phyloP scores from a whole-genome alignment of 2,797 vertebrate species.

The Botia almorhae region DNA sequence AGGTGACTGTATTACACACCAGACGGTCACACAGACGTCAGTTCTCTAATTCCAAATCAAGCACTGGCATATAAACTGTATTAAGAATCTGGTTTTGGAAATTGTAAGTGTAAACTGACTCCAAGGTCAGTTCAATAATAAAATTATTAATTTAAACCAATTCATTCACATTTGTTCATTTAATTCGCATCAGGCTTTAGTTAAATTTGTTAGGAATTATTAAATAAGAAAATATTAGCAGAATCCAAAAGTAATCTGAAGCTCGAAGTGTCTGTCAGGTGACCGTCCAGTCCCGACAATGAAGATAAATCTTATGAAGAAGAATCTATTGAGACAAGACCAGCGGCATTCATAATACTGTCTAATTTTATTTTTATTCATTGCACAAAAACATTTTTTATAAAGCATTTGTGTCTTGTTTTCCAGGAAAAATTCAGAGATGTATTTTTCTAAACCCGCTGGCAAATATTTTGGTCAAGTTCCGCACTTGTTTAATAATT shows the following conservation, averaged over 20 bases:
- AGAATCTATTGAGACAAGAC: conserved; percentile 39
- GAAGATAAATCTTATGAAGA: conserved; percentile 18
- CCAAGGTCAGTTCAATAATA: background rate
- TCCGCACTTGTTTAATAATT: background rate
- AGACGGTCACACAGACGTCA: conserved; percentile 59
- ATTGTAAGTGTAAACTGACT: background rate
- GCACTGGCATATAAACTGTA: background rate
- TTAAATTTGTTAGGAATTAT: conserved; percentile 8
- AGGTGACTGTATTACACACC: conserved; percentile 9
- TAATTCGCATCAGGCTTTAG: background rate
- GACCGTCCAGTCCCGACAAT: conserved; percentile 54
- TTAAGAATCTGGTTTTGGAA: background rate
- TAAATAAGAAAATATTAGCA: conserved; percentile 21
- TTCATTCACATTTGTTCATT: conserved; percentile 6
- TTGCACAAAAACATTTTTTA: background rate
- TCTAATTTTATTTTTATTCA: conserved; percentile 28
- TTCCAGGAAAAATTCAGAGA: background rate
- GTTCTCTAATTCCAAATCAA: conserved; percentile 34
- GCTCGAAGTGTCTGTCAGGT: conserved; percentile 55
- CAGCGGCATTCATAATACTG: conserved; percentile 23
- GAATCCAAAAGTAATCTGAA: conserved; percentile 7
- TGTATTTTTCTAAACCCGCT: background rate
- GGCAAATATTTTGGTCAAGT: background rate
- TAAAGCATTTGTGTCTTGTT: background rate
- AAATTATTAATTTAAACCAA: conserved; percentile 6